phyloP scores from a whole-genome alignment of 1,140 invertebrate species.

The Medauroidea extradentata region DNA sequence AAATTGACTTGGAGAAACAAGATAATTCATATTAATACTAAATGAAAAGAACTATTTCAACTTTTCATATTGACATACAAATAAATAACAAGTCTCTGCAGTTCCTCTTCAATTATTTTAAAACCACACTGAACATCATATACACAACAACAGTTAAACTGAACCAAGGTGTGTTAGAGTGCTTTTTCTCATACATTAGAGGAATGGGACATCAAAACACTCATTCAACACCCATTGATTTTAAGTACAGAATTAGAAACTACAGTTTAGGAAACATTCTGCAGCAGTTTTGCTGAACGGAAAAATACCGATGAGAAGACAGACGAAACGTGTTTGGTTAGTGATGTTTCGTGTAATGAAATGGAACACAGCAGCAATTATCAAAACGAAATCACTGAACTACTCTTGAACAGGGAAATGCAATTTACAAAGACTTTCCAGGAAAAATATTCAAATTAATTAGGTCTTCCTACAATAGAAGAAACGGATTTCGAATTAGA shows the following conservation, averaged over 20 bases:
- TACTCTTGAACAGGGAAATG: background rate
- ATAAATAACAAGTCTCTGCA: slow-evolving; percentile 26
- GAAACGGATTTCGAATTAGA: background rate
- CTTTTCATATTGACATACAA: slow-evolving; percentile 14
- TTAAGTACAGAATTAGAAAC: slow-evolving; percentile 23
- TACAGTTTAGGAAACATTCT: slow-evolving; percentile 23
- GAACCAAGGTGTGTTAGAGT: slow-evolving; percentile 35
- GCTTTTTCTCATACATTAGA: slow-evolving; percentile 33
- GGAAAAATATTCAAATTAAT: background rate
- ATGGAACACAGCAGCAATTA: background rate
- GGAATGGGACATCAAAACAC: slow-evolving; percentile 25
- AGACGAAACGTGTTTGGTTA: background rate
- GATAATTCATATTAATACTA: no score
- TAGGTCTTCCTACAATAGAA: background rate
- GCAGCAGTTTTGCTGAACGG: background rate
- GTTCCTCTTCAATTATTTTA: slow-evolving; percentile 25
- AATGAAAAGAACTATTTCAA: no score
- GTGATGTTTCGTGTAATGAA: background rate
- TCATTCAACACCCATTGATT: slow-evolving; percentile 27
- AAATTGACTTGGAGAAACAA: no score
- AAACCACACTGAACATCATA: slow-evolving; percentile 6
- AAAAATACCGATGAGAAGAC: background rate
- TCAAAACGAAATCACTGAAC: background rate
- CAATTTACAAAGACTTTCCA: background rate
- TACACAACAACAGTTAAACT: slow-evolving; percentile 27